Percentiles rank a stretch among this genome's conserved stretches.
These are phyloP conservation scores for Cryptomyrus ogoouensis DNA, from an alignment of 2,113 vertebrate genomes.

Conservation along the genomic window DNA sequence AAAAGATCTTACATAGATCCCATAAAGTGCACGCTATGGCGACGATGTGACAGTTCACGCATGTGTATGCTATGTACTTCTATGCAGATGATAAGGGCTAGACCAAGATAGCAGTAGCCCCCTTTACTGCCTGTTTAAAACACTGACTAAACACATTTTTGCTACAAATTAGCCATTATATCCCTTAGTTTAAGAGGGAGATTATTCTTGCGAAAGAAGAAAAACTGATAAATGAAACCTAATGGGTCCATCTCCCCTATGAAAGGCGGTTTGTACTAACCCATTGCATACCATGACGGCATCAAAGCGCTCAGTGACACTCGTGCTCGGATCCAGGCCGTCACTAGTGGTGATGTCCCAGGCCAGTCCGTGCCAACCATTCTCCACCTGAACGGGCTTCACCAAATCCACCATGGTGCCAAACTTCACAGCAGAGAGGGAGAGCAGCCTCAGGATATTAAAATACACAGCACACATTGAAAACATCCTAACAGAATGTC, in stretches of 20 bases:
- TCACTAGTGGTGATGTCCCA: slow-evolving; percentile 47
- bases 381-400: slow-evolving; percentile 32
- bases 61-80: neutral
- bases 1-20: neutral
- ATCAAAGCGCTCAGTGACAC: slow-evolving; percentile 47
- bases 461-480: neutral
- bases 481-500: neutral
- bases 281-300: slow-evolving; percentile 58
- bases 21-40: neutral
- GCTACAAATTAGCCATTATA: neutral
- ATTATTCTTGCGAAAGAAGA: neutral
- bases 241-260: neutral
- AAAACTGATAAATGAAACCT: neutral
- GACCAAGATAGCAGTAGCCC: neutral
- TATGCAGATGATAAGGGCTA: neutral
- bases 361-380: slow-evolving; percentile 31
- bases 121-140: neutral
- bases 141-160: neutral
- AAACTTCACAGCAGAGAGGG: slow-evolving; percentile 38
- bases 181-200: neutral
- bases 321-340: slow-evolving; percentile 16
- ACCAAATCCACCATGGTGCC: slow-evolving; percentile 41
- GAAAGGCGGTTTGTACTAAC: slow-evolving; percentile 34
- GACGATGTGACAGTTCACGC: neutral
- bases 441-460: neutral